Base-by-base conservation (phyloP, 37 sponge, comb jelly and placozoan species). In the Aplysina aerophoba region DNA sequence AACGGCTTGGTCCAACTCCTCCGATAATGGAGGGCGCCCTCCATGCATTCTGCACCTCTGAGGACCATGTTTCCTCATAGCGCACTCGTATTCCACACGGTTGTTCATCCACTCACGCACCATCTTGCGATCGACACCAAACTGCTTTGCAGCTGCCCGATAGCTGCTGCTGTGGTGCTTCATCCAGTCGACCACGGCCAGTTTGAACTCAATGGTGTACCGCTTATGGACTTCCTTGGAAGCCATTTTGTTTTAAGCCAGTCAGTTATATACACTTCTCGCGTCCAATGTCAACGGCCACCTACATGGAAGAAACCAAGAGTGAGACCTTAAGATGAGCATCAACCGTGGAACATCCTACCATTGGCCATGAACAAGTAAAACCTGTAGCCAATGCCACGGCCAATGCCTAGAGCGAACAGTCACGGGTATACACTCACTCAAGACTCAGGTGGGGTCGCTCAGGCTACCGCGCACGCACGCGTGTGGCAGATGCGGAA, bases 151-250 rank as follows among this genome's bases (percentile, higher is more conserved):
- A 35, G 94, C 90, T 0, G 86, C 90, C 41, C 89, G 44, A 55
- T 79, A 60, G 82, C 90, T 94, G 40, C 83, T 56, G 22, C 56
- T 31, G 36, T 85, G 77, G 22, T 65, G 59, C 54, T 91, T 81
- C 24, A 91, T 59, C 90, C 89, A 90, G 22, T 94, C 87, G 6
- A 94, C 84, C 60, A 94, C 94, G 25, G 85, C 35, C 74, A 94
- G 66, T 73, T 94, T 94, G 89, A 86, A 94, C 67, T 94, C 87
- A 21, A 91, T 62, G 3, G 94, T 91, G 74, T 84, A 94, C 15
- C 78, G 44, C 22, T 75, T 75, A 25, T 75, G 78, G n/a, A 14
- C 41, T 44, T 75, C 78, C 50, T 75, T 75, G 16, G 31, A 40
- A 6, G 44, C 33, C 78, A 75, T 75, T 27, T 28, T 27, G 28